Evolutionary conservation across 2,888 invertebrate species (phyloP).

Genomic region (Adela reaumurella): DNA sequence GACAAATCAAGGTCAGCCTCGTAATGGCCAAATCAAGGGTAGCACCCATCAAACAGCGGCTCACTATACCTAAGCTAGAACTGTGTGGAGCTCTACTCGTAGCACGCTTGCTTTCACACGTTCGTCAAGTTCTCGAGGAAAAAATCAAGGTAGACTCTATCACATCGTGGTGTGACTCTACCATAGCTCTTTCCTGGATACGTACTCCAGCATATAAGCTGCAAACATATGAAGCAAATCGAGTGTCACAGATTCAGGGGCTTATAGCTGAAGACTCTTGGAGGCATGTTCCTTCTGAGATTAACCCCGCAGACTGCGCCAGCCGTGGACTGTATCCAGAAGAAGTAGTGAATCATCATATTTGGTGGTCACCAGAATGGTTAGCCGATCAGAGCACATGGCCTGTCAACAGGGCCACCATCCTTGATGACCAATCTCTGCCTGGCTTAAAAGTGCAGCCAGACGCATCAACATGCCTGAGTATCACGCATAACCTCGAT

Average conservation of each 20-base stretch:
- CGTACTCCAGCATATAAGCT: constrained; percentile 1
- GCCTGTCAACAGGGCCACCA: no score
- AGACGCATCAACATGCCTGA: no score
- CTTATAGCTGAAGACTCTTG: constrained; percentile 4
- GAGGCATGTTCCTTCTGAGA: constrained; percentile 1
- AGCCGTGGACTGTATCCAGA: constrained; percentile 4
- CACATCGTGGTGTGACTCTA: constrained; percentile 9
- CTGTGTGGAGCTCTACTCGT: constrained; percentile 8
- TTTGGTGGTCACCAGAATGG: not conserved
- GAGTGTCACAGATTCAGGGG: constrained; percentile 3
- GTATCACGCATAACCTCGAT: no score
- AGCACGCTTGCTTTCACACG: constrained; percentile 2
- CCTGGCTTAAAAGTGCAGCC: no score
- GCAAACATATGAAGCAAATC: constrained; percentile 10
- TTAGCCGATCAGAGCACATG: not conserved
- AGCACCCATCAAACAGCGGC: constrained; percentile 5
- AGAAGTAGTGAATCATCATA: not conserved
- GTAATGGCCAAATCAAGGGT: constrained; percentile 8
- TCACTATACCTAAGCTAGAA: constrained; percentile 9
- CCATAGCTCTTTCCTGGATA: constrained; percentile 9
- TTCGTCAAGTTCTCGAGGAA: not conserved
- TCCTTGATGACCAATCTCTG: no score
- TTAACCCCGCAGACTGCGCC: constrained; percentile 5
- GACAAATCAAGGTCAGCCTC: not conserved
- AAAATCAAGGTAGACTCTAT: not conserved